Percentiles rank a stretch among this genome's conserved stretches.
phyloP scores from a whole-genome alignment of 1,140 invertebrate genomes.

The Steinernema feltiae region DNA sequence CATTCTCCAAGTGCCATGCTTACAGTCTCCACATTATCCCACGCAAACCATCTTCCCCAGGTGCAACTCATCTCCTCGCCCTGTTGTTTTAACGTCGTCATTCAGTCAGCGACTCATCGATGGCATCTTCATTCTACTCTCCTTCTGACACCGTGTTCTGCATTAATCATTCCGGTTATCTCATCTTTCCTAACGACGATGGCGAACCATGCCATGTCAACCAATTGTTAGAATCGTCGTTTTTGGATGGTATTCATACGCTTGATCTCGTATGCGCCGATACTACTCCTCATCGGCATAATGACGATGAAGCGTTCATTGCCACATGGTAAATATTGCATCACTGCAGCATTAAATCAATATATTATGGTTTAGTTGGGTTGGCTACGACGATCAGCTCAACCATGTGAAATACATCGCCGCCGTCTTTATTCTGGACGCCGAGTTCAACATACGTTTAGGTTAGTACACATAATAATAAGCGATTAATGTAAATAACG shows the following conservation, averaged over 20 bases:
- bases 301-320: slow-evolving; percentile 25
- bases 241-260: not conserved
- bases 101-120: too few relatives aligned
- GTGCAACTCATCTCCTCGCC: too few relatives aligned
- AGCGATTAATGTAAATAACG: not conserved
- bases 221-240: slow-evolving; percentile 6
- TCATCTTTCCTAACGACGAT: slow-evolving; percentile 30
- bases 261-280: not conserved
- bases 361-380: slow-evolving; percentile 38
- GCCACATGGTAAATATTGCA: slow-evolving; percentile 33
- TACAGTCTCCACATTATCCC: not conserved
- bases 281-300: not conserved
- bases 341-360: not conserved
- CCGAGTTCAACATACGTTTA: slow-evolving; percentile 29
- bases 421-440: slow-evolving; percentile 38
- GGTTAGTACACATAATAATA: slow-evolving; percentile 21
- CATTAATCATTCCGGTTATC: not conserved
- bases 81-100: too few relatives aligned
- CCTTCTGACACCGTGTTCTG: not conserved
- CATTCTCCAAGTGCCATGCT: not conserved
- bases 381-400: slow-evolving; percentile 44
- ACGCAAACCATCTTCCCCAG: not conserved
- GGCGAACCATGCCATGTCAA: slow-evolving; percentile 24
- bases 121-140: too few relatives aligned
- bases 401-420: slow-evolving; percentile 40